These are phyloP conservation scores for Protaetia brevitarsis DNA, from an alignment of 1,140 invertebrate species.

Conservation along the genomic window DNA sequence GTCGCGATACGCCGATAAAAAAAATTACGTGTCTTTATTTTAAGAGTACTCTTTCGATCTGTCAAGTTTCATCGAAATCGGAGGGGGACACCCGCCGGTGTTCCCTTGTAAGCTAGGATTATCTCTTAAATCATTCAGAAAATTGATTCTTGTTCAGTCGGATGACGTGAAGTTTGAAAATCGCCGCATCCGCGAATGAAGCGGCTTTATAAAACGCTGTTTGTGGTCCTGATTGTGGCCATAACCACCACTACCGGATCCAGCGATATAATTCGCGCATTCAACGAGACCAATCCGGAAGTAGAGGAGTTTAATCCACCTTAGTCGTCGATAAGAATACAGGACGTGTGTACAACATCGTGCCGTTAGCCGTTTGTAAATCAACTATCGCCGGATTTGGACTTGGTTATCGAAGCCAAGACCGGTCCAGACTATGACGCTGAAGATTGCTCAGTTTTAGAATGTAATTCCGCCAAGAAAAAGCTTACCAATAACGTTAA, in stretches of 20 bases:
- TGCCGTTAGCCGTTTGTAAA: constrained; percentile 90
- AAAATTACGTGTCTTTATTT: too few species aligned
- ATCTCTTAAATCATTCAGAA: too few species aligned
- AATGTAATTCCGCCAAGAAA: constrained; percentile 70
- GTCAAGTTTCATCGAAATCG: too few species aligned
- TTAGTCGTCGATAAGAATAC: constrained; percentile 89
- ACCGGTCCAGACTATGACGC: constrained; percentile 92
- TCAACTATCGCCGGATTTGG: constrained; percentile 84
- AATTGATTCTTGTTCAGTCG: too few species aligned
- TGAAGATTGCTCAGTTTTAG: constrained; percentile 81
- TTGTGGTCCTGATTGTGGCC: constrained; percentile 39
- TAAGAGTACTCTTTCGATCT: too few species aligned
- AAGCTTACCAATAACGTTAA: constrained; percentile 87
- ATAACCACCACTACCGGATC: constrained; percentile 40
- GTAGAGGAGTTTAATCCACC: constrained; percentile 77
- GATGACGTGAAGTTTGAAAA: constrained; percentile 36
- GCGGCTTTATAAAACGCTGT: constrained; percentile 38
- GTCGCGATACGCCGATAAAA: too few species aligned
- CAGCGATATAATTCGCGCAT: constrained; percentile 64
- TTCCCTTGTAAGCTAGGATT: too few species aligned
- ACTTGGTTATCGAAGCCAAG: constrained; percentile 69
- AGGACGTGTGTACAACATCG: constrained; percentile 85
- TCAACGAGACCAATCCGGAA: constrained; percentile 54
- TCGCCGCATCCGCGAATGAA: constrained; percentile 40
- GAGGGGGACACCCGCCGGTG: too few species aligned